Base-by-base conservation (phyloP, 2,797 vertebrate genomes). In the Pelobates cultripes region DNA sequence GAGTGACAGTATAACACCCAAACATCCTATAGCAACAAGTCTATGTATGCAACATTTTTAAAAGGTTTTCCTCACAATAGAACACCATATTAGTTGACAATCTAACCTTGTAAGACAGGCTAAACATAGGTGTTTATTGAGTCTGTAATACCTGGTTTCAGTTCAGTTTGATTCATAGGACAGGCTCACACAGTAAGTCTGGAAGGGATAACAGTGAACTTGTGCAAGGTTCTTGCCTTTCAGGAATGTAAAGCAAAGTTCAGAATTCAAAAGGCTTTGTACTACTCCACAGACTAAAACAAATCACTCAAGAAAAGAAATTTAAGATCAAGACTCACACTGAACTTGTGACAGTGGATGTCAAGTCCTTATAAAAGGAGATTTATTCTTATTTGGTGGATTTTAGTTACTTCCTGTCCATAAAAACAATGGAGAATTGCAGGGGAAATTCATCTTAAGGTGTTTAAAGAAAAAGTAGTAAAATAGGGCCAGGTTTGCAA, bases 61-160 rank as follows among this genome's bases (percentile, higher is more conserved):
- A 28, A 28, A 28, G 28, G 28, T 28, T 28, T 28, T 28, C 28
- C 28, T 28, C 28, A 28, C 28, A 28, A 28, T 28, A 28, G 28
- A 28, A 28, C 45, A 15, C 17, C 64, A 77, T 47, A 67, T 43
- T 66, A 63, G 66, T 51, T 43, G 28, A 40, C 40, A 81, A 77
- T 40, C 43, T 76, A 57, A 81, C 74, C 67, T 73, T 66, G 40
- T 64, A 64, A 64, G 67, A 71, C 74, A 77, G 44, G 73, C 51
- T 81, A 71, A 71, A 81, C 60, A 76, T 64, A 64, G 57, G 80
- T 71, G 80, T 77, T 81, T 81, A 76, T 76, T 81, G 7, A 2
- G 44, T 51, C 79, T 70, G 43, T 67, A 81, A 81, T 75, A 81
- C 53, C 73, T 76, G 17, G 67, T 76, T 67, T 81, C 15, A 28